phyloP scores from a whole-genome alignment of 1,140 invertebrate species.

The Metopolophium dirhodum region DNA sequence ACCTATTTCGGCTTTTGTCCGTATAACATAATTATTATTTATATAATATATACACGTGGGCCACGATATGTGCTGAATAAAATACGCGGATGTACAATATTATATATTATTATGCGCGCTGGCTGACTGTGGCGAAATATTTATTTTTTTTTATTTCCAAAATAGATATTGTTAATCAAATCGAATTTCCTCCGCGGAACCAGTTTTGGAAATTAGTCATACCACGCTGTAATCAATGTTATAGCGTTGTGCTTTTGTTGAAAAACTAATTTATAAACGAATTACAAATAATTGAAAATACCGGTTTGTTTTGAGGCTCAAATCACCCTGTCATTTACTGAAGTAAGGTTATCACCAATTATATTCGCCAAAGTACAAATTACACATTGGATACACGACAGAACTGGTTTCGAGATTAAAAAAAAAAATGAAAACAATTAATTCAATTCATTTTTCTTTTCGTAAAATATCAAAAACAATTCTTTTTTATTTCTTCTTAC shows the following conservation, averaged over 20 bases:
- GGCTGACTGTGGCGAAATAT: not conserved
- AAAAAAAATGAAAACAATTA: constrained; percentile 39
- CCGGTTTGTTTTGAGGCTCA: constrained; percentile 35
- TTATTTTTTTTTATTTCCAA: not conserved
- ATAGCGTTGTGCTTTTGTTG: constrained; percentile 39
- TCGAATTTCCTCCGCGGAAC: constrained; percentile 32
- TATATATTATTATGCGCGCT: not conserved
- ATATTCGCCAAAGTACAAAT: constrained; percentile 47
- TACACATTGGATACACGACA: constrained; percentile 3
- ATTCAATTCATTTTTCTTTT: constrained; percentile 29
- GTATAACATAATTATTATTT: too few relatives aligned
- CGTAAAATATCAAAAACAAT: constrained; percentile 24
- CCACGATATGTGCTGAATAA: not conserved
- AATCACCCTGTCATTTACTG: constrained; percentile 39
- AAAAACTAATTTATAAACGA: constrained; percentile 49
- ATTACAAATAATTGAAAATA: constrained; percentile 51
- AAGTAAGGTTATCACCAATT: constrained; percentile 45
- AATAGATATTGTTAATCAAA: constrained; percentile 30
- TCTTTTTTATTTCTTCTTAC: constrained; percentile 3
- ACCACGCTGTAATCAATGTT: constrained; percentile 24
- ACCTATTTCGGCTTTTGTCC: too few relatives aligned
- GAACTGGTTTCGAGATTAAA: constrained; percentile 33
- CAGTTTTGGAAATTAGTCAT: constrained; percentile 35
- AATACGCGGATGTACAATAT: not conserved
- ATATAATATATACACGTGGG: too few relatives aligned